Conservation (phyloP, 2,113 vertebrate genomes). For the Antechinus stuartii region DNA sequence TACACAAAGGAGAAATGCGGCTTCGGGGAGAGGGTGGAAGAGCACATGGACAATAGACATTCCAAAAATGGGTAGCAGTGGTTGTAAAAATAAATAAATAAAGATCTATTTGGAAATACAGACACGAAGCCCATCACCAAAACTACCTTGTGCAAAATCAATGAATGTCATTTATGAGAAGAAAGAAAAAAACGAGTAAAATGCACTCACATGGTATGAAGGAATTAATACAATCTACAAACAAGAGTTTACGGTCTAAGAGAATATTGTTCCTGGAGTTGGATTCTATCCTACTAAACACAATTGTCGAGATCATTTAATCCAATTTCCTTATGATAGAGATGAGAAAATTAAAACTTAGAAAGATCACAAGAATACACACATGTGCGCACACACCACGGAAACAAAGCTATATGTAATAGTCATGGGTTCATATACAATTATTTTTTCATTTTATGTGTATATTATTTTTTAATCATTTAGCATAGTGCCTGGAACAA, state of each 20-base stretch:
- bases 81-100: background rate
- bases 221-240: background rate
- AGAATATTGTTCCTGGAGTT: background rate
- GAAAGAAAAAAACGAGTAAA: background rate
- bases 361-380: no score
- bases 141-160: background rate
- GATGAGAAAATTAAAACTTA: background rate
- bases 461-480: no score
- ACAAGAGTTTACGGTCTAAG: background rate
- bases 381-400: no score
- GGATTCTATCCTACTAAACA: background rate
- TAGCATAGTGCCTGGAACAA: no score
- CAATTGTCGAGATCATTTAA: background rate
- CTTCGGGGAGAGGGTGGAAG: background rate
- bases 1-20: background rate
- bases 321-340: background rate
- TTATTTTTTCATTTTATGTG: no score
- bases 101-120: background rate
- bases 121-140: background rate
- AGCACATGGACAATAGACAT: background rate
- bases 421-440: no score
- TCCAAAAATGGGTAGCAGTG: background rate
- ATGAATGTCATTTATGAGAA: background rate
- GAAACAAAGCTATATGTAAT: background rate
- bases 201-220: background rate